These are phyloP conservation scores for Percopsis transmontana DNA, from an alignment of 2,113 vertebrate species.

Conservation along the genomic window DNA sequence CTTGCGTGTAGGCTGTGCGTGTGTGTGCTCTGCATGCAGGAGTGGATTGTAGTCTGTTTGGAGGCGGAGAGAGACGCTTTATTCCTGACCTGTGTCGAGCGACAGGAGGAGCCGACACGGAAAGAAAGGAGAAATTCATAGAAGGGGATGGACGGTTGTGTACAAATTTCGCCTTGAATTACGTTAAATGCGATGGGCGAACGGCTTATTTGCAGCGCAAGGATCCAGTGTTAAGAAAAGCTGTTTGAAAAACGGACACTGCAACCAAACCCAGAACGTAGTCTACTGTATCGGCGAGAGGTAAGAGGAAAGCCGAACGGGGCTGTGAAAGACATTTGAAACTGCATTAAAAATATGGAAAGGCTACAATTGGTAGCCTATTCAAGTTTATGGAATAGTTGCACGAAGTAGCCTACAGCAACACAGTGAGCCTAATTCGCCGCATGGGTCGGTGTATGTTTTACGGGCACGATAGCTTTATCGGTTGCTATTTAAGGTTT, in stretches of 20 bases:
- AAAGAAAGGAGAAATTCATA: conserved; percentile 55
- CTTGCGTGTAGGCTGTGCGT: conserved; percentile 27
- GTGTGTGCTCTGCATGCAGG: conserved; percentile 57
- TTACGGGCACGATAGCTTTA: conserved; percentile 24
- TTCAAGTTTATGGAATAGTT: conserved; percentile 54
- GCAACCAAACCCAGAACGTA: conserved; percentile 32
- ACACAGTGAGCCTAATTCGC: neutral
- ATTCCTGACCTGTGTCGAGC: conserved; percentile 60
- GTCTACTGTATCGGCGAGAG: conserved; percentile 52
- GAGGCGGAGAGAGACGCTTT: conserved; percentile 69
- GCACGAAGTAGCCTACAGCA: neutral
- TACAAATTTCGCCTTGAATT: conserved; percentile 20
- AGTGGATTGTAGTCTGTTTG: conserved; percentile 49
- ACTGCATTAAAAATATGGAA: conserved; percentile 42
- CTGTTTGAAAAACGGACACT: conserved; percentile 35
- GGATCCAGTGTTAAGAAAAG: conserved; percentile 21
- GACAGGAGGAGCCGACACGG: conserved; percentile 70
- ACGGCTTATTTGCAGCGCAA: neutral
- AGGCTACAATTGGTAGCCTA: conserved; percentile 36
- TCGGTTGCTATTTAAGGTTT: conserved; percentile 7
- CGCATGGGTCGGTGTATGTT: neutral
- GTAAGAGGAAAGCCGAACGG: conserved; percentile 57
- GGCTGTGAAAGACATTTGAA: conserved; percentile 40
- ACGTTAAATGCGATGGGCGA: conserved; percentile 16
- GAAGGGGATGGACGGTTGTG: conserved; percentile 46